A percentile compares a stretch with the other conserved stretches of the same genome.
Evolutionary conservation across 2,888 invertebrate genomes (phyloP).

Genomic region (Catocala fraxini): DNA sequence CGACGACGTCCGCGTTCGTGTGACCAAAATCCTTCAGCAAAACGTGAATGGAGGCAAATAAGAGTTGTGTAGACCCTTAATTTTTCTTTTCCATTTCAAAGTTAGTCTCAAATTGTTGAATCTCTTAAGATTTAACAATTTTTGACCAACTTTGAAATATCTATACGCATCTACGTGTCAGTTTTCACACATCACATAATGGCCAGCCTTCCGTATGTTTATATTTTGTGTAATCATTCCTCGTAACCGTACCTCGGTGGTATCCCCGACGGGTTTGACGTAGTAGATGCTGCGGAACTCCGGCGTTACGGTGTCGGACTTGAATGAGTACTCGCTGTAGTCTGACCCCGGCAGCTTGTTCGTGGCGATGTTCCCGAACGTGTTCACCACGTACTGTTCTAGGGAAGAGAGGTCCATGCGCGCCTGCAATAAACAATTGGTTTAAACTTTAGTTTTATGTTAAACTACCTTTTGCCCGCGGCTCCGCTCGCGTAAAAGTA

Average conservation of each 20-base stretch:
- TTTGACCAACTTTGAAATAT: too few relatives aligned
- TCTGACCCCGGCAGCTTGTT: slow-evolving; percentile 90
- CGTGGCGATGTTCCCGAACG: slow-evolving; percentile 91
- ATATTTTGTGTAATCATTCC: not conserved
- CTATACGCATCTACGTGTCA: too few relatives aligned
- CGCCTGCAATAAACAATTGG: slow-evolving; percentile 60
- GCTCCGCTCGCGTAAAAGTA: too few relatives aligned
- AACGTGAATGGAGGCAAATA: too few relatives aligned
- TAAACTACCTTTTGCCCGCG: not conserved
- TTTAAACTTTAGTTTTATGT: not conserved
- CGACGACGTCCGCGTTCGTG: too few relatives aligned
- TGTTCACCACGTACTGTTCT: slow-evolving; percentile 89
- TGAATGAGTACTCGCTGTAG: slow-evolving; percentile 82
- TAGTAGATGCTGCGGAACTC: slow-evolving; percentile 91
- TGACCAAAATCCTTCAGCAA: too few relatives aligned
- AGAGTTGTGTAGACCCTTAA: too few relatives aligned
- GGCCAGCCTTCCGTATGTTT: too few relatives aligned
- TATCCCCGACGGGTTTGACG: slow-evolving; percentile 92
- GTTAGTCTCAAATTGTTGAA: too few relatives aligned
- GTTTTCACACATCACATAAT: too few relatives aligned
- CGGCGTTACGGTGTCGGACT: slow-evolving; percentile 84
- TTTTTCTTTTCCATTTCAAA: too few relatives aligned
- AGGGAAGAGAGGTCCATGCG: slow-evolving; percentile 89
- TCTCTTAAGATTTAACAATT: too few relatives aligned
- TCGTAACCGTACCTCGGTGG: slow-evolving; percentile 90